Evolutionary conservation across 2,888 invertebrate genomes (phyloP).

Genomic region (Epirrita christyi): DNA sequence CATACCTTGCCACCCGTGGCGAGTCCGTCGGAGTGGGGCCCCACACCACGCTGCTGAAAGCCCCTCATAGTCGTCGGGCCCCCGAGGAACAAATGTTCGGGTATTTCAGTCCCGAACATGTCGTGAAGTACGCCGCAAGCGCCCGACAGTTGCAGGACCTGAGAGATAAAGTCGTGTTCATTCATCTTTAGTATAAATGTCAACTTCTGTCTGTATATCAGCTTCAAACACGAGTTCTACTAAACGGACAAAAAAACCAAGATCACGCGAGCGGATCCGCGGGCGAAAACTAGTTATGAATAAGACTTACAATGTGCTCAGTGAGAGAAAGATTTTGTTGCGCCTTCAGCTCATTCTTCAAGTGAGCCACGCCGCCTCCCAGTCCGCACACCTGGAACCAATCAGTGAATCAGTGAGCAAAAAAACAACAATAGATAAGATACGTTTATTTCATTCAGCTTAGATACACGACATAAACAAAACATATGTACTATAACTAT

Average conservation of each 20-base stretch:
- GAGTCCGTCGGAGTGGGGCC: constrained; percentile 92
- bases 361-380: constrained; percentile 96
- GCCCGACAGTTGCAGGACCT: constrained; percentile 89
- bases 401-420: constrained; percentile 4
- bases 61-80: constrained; percentile 96
- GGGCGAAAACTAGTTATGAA: too few species aligned
- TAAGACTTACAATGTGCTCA: constrained; percentile 52
- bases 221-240: too few species aligned
- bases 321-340: constrained; percentile 61
- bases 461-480: too few species aligned
- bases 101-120: constrained; percentile 86
- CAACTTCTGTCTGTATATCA: too few species aligned
- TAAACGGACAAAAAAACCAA: too few species aligned
- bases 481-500: too few species aligned
- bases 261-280: too few species aligned
- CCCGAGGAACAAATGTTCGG: constrained; percentile 93
- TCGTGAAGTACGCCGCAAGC: constrained; percentile 88
- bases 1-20: constrained; percentile 86
- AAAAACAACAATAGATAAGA: too few species aligned
- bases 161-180: too few species aligned
- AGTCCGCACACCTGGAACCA: constrained; percentile 88
- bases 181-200: too few species aligned
- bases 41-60: constrained; percentile 94
- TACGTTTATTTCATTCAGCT: too few species aligned
- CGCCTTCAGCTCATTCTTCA: constrained; percentile 89